phyloP scores from a whole-genome alignment of 2,888 invertebrate species.

The Rugalucina vietnamica region DNA sequence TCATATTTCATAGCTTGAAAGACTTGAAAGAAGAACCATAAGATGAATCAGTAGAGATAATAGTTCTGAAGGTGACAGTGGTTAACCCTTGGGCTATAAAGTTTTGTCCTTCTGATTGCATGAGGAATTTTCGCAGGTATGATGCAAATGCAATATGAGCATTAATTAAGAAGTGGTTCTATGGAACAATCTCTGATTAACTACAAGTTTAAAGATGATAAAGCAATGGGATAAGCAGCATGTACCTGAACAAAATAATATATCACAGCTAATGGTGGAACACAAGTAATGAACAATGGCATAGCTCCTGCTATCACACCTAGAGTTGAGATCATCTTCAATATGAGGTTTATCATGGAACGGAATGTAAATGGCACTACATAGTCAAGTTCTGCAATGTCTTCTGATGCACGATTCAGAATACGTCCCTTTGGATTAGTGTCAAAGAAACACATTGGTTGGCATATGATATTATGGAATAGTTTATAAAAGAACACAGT shows the following conservation, averaged over 20 bases:
- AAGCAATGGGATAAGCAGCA: background rate
- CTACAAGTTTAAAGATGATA: too few relatives aligned
- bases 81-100: too few relatives aligned
- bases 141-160: too few relatives aligned
- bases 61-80: too few relatives aligned
- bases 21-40: too few relatives aligned
- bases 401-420: slow-evolving; percentile 82
- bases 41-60: too few relatives aligned
- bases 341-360: slow-evolving; percentile 77
- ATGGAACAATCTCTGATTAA: too few relatives aligned
- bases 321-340: slow-evolving; percentile 64
- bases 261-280: slow-evolving; percentile 71
- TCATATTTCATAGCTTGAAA: too few relatives aligned
- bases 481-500: slow-evolving; percentile 79
- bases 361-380: slow-evolving; percentile 79
- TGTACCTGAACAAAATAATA: slow-evolving; percentile 79
- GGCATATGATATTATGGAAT: slow-evolving; percentile 78
- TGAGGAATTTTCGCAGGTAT: too few relatives aligned
- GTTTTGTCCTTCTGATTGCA: too few relatives aligned
- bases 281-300: slow-evolving; percentile 66
- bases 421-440: slow-evolving; percentile 84
- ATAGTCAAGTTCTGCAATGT: slow-evolving; percentile 77
- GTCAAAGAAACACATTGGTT: slow-evolving; percentile 75
- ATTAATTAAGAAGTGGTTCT: too few relatives aligned
- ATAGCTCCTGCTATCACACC: slow-evolving; percentile 70